Percentiles rank a stretch among this genome's conserved stretches.
These are phyloP conservation scores for Yponomeuta plumbellus DNA, from an alignment of 2,888 invertebrate species.

Conservation along the genomic window DNA sequence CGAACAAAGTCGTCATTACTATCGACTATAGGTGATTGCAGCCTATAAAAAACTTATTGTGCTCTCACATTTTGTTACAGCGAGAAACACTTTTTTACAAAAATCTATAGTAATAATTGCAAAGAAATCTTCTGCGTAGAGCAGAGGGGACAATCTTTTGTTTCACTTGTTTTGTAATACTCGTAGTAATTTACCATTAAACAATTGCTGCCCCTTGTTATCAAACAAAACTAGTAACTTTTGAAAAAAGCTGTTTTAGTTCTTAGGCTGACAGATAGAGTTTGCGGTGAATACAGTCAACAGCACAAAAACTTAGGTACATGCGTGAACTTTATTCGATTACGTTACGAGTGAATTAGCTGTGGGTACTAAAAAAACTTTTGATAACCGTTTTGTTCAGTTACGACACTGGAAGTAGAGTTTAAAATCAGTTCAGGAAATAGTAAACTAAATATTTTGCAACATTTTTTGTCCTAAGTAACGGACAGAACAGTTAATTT, in stretches of 20 bases:
- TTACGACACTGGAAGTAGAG: too few relatives aligned
- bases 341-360: too few relatives aligned
- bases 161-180: not conserved
- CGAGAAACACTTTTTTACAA: slow-evolving; percentile 26
- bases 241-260: too few relatives aligned
- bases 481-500: slow-evolving; percentile 17
- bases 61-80: slow-evolving; percentile 40
- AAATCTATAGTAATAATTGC: not conserved
- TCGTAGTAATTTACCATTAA: not conserved
- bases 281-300: too few relatives aligned
- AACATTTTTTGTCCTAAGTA: slow-evolving; percentile 15
- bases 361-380: too few relatives aligned
- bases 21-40: slow-evolving; percentile 45
- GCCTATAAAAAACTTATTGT: slow-evolving; percentile 45
- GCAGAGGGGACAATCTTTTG: not conserved
- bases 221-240: not conserved
- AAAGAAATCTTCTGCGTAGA: not conserved
- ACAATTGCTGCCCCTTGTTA: not conserved
- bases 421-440: not conserved
- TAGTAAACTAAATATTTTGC: not conserved
- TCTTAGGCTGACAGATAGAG: too few relatives aligned
- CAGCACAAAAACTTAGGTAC: too few relatives aligned
- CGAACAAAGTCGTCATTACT: slow-evolving; percentile 58
- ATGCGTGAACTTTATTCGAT: too few relatives aligned
- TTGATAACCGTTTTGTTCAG: too few relatives aligned